These are phyloP conservation scores for Macropus fuliginosus DNA, from an alignment of 2,797 vertebrate genomes.

Conservation along the genomic window DNA sequence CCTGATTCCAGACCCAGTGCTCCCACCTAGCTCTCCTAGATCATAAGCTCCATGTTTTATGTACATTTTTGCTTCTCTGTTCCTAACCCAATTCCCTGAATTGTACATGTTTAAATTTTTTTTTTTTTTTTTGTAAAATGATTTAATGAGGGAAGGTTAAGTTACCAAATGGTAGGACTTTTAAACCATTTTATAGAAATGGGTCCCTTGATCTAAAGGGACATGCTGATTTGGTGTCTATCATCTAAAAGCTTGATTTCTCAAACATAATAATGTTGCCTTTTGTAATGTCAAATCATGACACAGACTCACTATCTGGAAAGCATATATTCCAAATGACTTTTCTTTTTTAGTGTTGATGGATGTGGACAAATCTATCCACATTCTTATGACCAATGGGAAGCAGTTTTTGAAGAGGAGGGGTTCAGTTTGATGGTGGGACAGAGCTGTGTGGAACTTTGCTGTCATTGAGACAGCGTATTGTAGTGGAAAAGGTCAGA, in stretches of 20 bases:
- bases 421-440: not conserved
- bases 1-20: not conserved
- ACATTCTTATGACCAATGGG: not conserved
- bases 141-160: not conserved
- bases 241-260: not conserved
- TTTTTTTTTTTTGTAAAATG: not conserved
- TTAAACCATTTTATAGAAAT: not conserved
- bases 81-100: not conserved
- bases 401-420: not conserved
- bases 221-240: not conserved
- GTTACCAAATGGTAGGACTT: not conserved
- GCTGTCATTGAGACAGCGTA: not conserved
- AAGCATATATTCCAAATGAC: not conserved
- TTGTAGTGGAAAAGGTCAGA: not conserved
- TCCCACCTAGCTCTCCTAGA: not conserved
- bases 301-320: not conserved
- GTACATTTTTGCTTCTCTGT: not conserved
- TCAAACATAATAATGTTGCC: not conserved
- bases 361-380: not conserved
- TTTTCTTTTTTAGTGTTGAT: not conserved
- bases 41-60: not conserved
- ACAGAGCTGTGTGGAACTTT: not conserved
- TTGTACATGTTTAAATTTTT: not conserved
- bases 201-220: not conserved
- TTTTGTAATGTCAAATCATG: not conserved